Base-by-base conservation (phyloP, 1,140 invertebrate genomes). In the Dendroctonus valens region DNA sequence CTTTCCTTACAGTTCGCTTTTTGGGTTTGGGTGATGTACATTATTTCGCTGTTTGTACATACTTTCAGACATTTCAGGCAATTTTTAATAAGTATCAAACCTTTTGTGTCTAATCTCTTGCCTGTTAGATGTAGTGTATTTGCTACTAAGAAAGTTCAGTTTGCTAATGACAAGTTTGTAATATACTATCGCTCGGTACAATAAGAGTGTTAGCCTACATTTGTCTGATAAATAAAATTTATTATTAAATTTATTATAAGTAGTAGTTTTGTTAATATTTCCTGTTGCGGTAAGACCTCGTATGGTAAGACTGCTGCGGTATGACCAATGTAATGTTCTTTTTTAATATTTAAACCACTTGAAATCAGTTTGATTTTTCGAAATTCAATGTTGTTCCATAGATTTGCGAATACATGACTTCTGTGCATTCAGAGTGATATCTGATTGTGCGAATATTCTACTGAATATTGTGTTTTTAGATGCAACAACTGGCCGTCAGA, bases 171-270 rank as follows among this genome's bases (percentile, higher is more conserved):
- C 50, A 60, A 67, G 64, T 59, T 52, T 65, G 49, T 60, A 60
- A 59, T 54, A 60, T 67, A 67, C 48, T 9, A 59, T 37, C 46
- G 46, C 57, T 48, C 41, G 38, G 60, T 59, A 59, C 53, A 52
- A 59, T 60, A 60, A 67, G 68, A 53, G 65, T 77, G 75, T 76
- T 76, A 76, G 71, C 72, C 70, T 69, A 68, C 46, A 46, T 51
- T 67, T 67, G 65, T 67, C 65, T 59, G 39, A 60, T 60, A 72
- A 75, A 75, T 75, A 73, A 76, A 75, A 70, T 74, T 69, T 71
- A 75, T 74, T 75, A 75, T 73, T 71, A 73, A 75, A 74, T 75
- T 76, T 74, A 75, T 71, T 73, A 73, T 74, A 72, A 67, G 70
- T 69, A 52, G 70, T 70, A 60, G 66, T 72, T 73, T 71, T 67